phyloP scores from a whole-genome alignment of 2,888 invertebrate genomes.

The Actias luna region DNA sequence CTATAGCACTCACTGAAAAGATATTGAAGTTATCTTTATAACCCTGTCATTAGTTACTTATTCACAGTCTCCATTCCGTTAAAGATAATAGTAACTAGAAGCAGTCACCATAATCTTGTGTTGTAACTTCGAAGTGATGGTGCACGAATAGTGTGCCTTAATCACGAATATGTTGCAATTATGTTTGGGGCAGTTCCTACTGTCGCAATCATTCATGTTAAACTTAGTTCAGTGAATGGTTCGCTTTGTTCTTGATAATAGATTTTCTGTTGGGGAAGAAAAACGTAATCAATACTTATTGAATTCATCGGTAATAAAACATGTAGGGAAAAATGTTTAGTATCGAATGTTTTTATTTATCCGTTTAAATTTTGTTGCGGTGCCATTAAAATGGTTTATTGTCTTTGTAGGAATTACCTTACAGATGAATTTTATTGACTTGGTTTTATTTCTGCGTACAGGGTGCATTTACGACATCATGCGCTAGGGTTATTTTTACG shows the following conservation, averaged over 20 bases:
- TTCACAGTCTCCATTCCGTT: not conserved
- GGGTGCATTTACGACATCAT: conserved; percentile 69
- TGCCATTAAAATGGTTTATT: conserved; percentile 45
- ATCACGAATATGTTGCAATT: conserved; percentile 60
- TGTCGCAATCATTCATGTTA: conserved; percentile 23
- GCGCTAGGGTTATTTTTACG: conserved; percentile 70
- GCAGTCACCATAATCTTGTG: conserved; percentile 28
- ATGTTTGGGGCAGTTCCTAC: conserved; percentile 39
- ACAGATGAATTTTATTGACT: conserved; percentile 58
- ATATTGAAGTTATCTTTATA: not conserved
- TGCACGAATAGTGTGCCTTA: conserved; percentile 32
- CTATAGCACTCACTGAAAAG: not conserved
- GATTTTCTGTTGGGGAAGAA: conserved; percentile 29
- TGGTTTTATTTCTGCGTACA: conserved; percentile 53
- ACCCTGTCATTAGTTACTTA: not conserved
- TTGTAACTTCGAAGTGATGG: conserved; percentile 32
- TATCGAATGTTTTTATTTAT: not conserved
- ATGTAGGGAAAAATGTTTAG: not conserved
- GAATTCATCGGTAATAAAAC: not conserved
- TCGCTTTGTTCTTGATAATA: conserved; percentile 44
- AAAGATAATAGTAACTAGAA: not conserved
- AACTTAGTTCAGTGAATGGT: conserved; percentile 47
- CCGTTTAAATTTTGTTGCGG: conserved; percentile 26
- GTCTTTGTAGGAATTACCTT: conserved; percentile 50
- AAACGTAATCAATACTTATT: conserved; percentile 15